phyloP scores from a whole-genome alignment of 1,140 invertebrate species.

The Hydropsyche tenuis region DNA sequence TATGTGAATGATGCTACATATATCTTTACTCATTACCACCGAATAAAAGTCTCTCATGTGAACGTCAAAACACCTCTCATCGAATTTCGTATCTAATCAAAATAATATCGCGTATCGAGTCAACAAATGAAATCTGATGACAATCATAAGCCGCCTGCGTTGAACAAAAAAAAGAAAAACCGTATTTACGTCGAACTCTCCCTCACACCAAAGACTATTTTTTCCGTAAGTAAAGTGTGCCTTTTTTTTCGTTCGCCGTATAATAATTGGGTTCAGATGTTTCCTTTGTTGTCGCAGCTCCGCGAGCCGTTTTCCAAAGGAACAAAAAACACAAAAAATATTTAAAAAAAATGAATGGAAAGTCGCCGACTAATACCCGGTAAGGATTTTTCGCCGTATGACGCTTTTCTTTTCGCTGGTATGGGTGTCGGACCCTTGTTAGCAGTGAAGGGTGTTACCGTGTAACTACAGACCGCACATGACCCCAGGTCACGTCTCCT shows the following conservation, averaged over 20 bases:
- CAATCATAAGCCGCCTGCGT: not conserved
- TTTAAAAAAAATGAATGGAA: constrained; percentile 4
- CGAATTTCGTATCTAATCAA: not conserved
- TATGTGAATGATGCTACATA: no score
- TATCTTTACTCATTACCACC: no score
- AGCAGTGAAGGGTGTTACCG: constrained; percentile 21
- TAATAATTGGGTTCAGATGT: constrained; percentile 35
- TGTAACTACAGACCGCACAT: constrained; percentile 24
- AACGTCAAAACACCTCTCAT: no score
- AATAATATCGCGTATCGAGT: not conserved
- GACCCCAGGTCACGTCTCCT: constrained; percentile 12
- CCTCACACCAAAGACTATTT: no score
- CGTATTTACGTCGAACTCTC: not conserved
- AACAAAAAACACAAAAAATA: not conserved
- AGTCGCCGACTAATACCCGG: constrained; percentile 20
- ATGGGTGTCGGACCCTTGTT: constrained; percentile 32
- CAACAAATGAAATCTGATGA: constrained; percentile 10
- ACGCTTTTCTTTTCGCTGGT: constrained; percentile 7
- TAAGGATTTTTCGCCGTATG: constrained; percentile 17
- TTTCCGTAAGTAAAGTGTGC: constrained; percentile 17
- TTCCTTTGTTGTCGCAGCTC: constrained; percentile 19
- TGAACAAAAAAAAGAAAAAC: not conserved
- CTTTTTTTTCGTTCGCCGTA: not conserved
- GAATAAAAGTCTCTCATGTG: no score
- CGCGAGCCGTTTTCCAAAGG: not conserved